Evolutionary conservation across 2,797 vertebrate genomes (phyloP), one percentile per base, ranked within the genome.

Genomic region (Sebastes trivittatus): DNA sequence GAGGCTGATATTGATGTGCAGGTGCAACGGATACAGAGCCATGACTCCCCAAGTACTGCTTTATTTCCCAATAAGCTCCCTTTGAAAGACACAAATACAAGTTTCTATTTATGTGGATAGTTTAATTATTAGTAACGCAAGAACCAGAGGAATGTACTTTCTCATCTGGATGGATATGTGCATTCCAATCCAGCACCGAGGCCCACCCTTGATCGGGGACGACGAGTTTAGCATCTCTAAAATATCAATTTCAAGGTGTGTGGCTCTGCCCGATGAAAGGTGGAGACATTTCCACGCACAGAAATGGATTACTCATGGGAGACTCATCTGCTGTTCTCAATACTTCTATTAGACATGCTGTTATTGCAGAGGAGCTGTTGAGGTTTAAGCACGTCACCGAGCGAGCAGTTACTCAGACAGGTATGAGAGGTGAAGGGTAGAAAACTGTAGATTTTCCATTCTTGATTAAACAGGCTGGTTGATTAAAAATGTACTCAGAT

Each of bases 231-330:
- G 78, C 74, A 75, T 87, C 71, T 73, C 82, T 87, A 80, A 91
- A 94, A 89, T 91, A 86, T 87, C 88, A 90, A 92, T 94, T 93
- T 94, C 91, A 92, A 92, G 92, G 89, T 90, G 82, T 78, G 80
- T 82, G 76, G 83, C 81, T 88, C 52, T 75, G 87, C 67, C 63
- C 84, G 83, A 91, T 91, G 87, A 90, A 86, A 91, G 83, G 86
- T 89, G 80, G 71, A 88, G 87, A 84, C 83, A 88, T 87, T 92
- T 90, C 77, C 80, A 92, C 20, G 72, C 82, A 77, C 30, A 65
- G 54, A 88, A 91, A 88, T 85, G 68, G 83, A 93, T 92, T 90
- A 89, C 76, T 86, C 85, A 90, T 72, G 74, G 84, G 64, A 79
- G 81, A 82, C 84, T 87, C 87, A 87, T 94, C 86, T 83, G 87